These are phyloP conservation scores for Paedocypris sp. DNA, from an alignment of 2,113 vertebrate genomes.

Conservation along the genomic window DNA sequence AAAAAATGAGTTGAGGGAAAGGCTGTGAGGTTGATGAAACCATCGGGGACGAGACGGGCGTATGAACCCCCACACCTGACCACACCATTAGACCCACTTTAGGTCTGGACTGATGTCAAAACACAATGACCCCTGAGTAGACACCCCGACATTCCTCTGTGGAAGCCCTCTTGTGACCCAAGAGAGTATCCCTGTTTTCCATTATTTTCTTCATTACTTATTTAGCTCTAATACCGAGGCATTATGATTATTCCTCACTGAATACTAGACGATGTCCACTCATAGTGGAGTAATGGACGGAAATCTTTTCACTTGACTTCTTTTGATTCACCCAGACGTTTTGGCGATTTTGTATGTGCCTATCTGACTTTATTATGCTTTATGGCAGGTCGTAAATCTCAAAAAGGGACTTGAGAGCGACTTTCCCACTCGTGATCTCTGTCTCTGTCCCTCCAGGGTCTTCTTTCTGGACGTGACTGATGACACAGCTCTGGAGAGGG, in stretches of 20 bases:
- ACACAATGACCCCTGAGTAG: constrained; percentile 15
- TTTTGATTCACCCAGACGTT: neutral
- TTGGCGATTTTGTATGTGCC: neutral
- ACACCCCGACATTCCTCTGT: constrained; percentile 27
- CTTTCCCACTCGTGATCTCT: neutral
- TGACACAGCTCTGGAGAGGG: constrained; percentile 69
- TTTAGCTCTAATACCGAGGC: constrained; percentile 19
- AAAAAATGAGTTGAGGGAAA: constrained; percentile 12
- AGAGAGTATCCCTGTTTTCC: constrained; percentile 4
- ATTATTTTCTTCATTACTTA: constrained; percentile 30
- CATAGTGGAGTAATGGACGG: constrained; percentile 17
- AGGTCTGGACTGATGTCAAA: constrained; percentile 12
- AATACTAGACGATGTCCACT: constrained; percentile 13
- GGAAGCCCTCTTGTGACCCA: constrained; percentile 1
- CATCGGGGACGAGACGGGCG: constrained; percentile 13
- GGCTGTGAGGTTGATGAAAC: neutral
- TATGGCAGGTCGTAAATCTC: neutral
- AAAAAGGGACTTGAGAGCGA: neutral
- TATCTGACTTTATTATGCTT: too few species aligned
- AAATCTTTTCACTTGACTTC: constrained; percentile 8
- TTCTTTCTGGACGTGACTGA: constrained; percentile 76
- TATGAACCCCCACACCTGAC: constrained; percentile 19
- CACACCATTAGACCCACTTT: constrained; percentile 28
- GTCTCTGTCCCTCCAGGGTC: constrained; percentile 55
- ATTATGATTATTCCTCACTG: constrained; percentile 22